These are phyloP conservation scores for Paradoxurus hermaphroditus DNA, from an alignment of 2,113 vertebrate genomes.

Conservation along the genomic window DNA sequence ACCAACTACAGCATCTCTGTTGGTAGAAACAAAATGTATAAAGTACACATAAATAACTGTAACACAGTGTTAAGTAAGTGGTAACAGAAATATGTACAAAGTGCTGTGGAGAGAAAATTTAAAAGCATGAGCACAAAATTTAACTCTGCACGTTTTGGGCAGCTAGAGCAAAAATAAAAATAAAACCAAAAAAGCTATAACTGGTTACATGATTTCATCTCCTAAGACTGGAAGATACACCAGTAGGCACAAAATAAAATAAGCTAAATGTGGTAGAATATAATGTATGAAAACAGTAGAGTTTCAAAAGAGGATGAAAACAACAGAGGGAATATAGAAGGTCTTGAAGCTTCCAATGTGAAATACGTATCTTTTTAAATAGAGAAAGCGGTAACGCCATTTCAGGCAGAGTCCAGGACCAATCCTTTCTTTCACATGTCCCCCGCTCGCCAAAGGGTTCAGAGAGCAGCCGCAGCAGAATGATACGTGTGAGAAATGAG, in stretches of 20 bases:
- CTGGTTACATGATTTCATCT: not conserved
- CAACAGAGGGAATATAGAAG: not conserved
- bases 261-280: not conserved
- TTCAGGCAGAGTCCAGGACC: not conserved
- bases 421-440: not conserved
- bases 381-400: not conserved
- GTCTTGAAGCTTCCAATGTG: not conserved
- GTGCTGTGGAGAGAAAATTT: not conserved
- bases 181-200: not conserved
- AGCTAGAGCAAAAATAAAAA: not conserved
- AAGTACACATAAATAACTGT: not conserved
- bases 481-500: not conserved
- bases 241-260: not conserved
- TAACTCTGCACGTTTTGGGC: not conserved
- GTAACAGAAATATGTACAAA: not conserved
- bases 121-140: not conserved
- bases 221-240: not conserved
- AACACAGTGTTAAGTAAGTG: not conserved
- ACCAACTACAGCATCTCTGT: not conserved
- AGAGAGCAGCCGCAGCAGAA: not conserved
- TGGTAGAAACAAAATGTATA: not conserved
- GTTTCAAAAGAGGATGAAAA: conserved; percentile 44
- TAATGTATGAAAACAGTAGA: not conserved
- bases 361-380: not conserved
- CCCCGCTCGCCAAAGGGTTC: not conserved